Evolutionary conservation across 2,113 vertebrate species (phyloP), one percentile per base, ranked within the genome.

Genomic region (Microtus montanus): DNA sequence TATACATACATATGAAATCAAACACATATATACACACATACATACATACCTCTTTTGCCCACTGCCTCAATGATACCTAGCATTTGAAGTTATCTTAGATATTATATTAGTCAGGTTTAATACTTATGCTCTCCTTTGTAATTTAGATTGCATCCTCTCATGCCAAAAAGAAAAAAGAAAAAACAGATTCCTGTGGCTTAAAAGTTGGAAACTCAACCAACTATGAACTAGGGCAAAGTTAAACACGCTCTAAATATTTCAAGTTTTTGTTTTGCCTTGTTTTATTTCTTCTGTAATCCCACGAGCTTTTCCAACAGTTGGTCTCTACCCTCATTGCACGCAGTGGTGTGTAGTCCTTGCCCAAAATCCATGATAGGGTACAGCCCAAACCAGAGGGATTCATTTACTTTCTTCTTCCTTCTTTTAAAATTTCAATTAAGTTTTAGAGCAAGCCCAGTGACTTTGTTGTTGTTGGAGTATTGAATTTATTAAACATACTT

Each of bases 211-310:
- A 93, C 35, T 92, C 26, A 20, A 89, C 52, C 79, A 87, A 38
- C 68, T 79, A 68, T 79, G 82, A 96, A 96, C 86, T 93, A 92
- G 95, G 96, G 86, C 73, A 97, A 97, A 97, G 86, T 66, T 95
- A 92, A 97, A 96, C 82, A 95, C 71, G 79, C n/a, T 87, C 26
- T 63, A 82, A 95, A 74, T 90, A 84, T 91, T 95, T 92, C 66
- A 17, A 79, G 85, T 17, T 44, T 82, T 83, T 41, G 52, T 82
- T 82, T 80, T 54, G 77, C 9, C 38, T 82, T 54, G 12, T 82
- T 82, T 61, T 90, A 47, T 92, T 83, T 80, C 95, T 96, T 94
- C 33, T 30, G 22, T 85, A 93, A 90, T 94, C 90, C 73, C 64
- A 54, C 35, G 77, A 94, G 71, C 38, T 88, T 97, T 96, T 83